These are phyloP conservation scores for Agrochola litura DNA, from an alignment of 2,888 invertebrate genomes.

Conservation along the genomic window DNA sequence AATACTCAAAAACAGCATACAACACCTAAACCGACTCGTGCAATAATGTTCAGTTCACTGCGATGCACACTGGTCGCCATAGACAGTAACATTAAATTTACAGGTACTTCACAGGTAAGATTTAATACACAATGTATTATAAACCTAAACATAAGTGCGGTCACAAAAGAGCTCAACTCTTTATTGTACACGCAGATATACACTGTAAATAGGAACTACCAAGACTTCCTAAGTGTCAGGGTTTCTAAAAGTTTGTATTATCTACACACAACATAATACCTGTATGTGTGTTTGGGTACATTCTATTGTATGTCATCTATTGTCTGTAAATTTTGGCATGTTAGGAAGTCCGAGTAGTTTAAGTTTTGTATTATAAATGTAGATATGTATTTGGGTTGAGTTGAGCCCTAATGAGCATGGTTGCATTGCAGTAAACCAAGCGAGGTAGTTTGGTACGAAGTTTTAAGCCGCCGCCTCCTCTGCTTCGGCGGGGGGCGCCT, in stretches of 20 bases:
- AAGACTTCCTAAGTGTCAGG: slow-evolving; percentile 64
- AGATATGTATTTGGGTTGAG: slow-evolving; percentile 82
- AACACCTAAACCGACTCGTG: slow-evolving; percentile 80
- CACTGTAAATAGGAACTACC: slow-evolving; percentile 62
- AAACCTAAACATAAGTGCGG: slow-evolving; percentile 86
- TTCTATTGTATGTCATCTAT: slow-evolving; percentile 54
- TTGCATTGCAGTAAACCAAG: slow-evolving; percentile 90
- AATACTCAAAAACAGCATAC: slow-evolving; percentile 86
- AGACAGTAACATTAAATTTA: slow-evolving; percentile 86
- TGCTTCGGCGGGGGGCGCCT: slow-evolving; percentile 87
- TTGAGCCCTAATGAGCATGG: slow-evolving; percentile 86
- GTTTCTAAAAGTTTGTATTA: slow-evolving; percentile 53
- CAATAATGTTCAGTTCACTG: slow-evolving; percentile 85
- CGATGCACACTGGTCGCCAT: slow-evolving; percentile 84
- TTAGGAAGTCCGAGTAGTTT: slow-evolving; percentile 65
- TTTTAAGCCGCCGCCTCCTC: slow-evolving; percentile 91
- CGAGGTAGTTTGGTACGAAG: slow-evolving; percentile 66
- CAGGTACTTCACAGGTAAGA: slow-evolving; percentile 90
- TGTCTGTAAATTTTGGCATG: slow-evolving; percentile 64
- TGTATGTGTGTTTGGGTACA: slow-evolving; percentile 34
- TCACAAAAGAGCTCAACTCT: slow-evolving; percentile 88
- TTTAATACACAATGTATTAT: slow-evolving; percentile 86
- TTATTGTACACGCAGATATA: slow-evolving; percentile 74
- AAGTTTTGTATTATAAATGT: slow-evolving; percentile 61
- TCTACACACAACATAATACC: slow-evolving; percentile 40